These are phyloP conservation scores for Margaritifera margaritifera DNA, from an alignment of 2,888 invertebrate genomes.

Conservation along the genomic window DNA sequence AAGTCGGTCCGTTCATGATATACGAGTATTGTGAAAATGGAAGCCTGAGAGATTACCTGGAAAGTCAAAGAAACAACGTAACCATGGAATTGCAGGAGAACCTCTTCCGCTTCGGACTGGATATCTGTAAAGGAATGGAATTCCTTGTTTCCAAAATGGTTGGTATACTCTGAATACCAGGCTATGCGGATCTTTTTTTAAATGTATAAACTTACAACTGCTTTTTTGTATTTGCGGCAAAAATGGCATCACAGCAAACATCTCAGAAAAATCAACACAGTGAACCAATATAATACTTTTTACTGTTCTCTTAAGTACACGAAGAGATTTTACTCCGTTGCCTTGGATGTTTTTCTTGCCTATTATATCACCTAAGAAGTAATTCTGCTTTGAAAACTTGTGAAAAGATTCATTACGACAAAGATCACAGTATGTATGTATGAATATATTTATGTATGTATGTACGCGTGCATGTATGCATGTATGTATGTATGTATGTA, in stretches of 20 bases:
- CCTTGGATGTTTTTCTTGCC: not conserved
- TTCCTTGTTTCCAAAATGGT: slow-evolving; percentile 45
- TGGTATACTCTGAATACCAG: not conserved
- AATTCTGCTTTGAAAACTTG: not conserved
- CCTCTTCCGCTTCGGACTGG: slow-evolving; percentile 39
- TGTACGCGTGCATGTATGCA: too few species aligned
- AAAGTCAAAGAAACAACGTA: slow-evolving; percentile 24
- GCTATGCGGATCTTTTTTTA: not conserved
- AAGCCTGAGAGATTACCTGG: slow-evolving; percentile 43
- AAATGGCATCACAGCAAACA: not conserved
- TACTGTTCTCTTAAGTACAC: not conserved
- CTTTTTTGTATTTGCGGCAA: not conserved
- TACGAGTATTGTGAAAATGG: slow-evolving; percentile 53
- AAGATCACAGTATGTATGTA: too few species aligned
- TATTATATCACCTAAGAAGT: not conserved
- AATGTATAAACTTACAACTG: not conserved
- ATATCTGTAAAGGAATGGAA: slow-evolving; percentile 52
- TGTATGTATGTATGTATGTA: too few species aligned
- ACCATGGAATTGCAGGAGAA: slow-evolving; percentile 41
- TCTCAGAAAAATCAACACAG: not conserved
- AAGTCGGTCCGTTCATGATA: slow-evolving; percentile 52
- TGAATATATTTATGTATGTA: too few species aligned
- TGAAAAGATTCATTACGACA: too few species aligned
- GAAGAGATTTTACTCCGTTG: not conserved
- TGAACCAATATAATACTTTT: not conserved